These are phyloP conservation scores for Xerus inauris DNA, from an alignment of 2,113 vertebrate species.

Conservation along the genomic window DNA sequence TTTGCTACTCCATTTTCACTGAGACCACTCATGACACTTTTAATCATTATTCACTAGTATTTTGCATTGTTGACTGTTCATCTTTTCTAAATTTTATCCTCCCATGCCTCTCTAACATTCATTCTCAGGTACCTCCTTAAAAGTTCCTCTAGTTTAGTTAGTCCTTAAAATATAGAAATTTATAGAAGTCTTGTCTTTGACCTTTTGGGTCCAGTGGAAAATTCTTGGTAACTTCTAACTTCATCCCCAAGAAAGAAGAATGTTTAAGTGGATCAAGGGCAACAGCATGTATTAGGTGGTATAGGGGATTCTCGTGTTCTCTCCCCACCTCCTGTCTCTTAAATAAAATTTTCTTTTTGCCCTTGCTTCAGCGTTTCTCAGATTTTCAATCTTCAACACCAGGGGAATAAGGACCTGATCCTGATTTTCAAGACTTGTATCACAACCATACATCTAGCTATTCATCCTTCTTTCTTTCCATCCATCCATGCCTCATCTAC, in stretches of 20 bases:
- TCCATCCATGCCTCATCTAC: no score
- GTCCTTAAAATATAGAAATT: constrained; percentile 15
- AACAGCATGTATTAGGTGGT: constrained; percentile 50
- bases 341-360: not conserved
- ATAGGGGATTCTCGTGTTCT: not conserved
- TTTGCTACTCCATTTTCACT: not conserved
- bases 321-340: no score
- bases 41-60: not conserved
- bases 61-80: not conserved
- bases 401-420: no score
- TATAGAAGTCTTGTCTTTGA: not conserved
- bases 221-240: constrained; percentile 11
- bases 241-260: constrained; percentile 35
- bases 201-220: constrained; percentile 37
- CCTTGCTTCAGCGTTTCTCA: no score
- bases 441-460: no score
- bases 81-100: not conserved
- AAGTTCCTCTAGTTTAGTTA: not conserved
- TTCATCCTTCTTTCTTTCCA: no score
- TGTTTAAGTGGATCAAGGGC: constrained; percentile 12
- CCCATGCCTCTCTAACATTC: not conserved
- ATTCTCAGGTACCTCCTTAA: constrained; percentile 13
- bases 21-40: not conserved
- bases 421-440: no score
- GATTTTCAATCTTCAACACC: no score